Evolutionary conservation across 2,888 invertebrate species (phyloP).

Genomic region (Tanytarsus gracilentus): DNA sequence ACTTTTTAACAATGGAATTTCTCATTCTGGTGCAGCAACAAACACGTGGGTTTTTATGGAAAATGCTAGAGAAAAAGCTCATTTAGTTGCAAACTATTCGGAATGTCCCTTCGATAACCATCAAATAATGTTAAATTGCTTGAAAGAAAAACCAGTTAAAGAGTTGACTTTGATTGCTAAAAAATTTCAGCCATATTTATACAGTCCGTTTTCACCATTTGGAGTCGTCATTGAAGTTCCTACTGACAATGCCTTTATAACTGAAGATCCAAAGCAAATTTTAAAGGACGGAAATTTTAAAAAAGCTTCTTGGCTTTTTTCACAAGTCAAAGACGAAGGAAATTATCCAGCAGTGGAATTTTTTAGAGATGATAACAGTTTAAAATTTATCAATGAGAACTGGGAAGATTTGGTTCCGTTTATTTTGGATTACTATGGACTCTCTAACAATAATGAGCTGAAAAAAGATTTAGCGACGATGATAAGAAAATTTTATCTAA

Average conservation of each 20-base stretch:
- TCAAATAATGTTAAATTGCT: slow-evolving; percentile 53
- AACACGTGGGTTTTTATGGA: slow-evolving; percentile 46
- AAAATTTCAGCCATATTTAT: slow-evolving; percentile 46
- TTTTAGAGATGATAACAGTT: slow-evolving; percentile 41
- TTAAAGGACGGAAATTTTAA: slow-evolving; percentile 52
- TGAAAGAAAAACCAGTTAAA: slow-evolving; percentile 52
- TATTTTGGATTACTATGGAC: slow-evolving; percentile 51
- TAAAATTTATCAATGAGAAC: slow-evolving; percentile 47
- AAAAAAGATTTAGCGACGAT: slow-evolving; percentile 45
- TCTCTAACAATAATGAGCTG: slow-evolving; percentile 43
- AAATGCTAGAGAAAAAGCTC: slow-evolving; percentile 52
- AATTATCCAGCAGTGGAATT: slow-evolving; percentile 54
- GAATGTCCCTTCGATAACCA: slow-evolving; percentile 52
- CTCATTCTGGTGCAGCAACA: slow-evolving; percentile 56
- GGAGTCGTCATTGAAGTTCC: slow-evolving; percentile 58
- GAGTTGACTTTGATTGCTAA: slow-evolving; percentile 48
- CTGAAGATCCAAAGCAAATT: slow-evolving; percentile 54
- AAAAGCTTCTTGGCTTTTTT: slow-evolving; percentile 59
- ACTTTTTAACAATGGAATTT: slow-evolving; percentile 52
- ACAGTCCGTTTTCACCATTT: slow-evolving; percentile 63
- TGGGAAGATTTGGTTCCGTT: slow-evolving; percentile 54
- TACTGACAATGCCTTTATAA: slow-evolving; percentile 52
- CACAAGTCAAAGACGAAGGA: slow-evolving; percentile 62
- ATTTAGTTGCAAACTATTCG: slow-evolving; percentile 50
- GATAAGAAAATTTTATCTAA: slow-evolving; percentile 51